phyloP scores from a whole-genome alignment of 2,888 invertebrate species.

The Phengaris arion region DNA sequence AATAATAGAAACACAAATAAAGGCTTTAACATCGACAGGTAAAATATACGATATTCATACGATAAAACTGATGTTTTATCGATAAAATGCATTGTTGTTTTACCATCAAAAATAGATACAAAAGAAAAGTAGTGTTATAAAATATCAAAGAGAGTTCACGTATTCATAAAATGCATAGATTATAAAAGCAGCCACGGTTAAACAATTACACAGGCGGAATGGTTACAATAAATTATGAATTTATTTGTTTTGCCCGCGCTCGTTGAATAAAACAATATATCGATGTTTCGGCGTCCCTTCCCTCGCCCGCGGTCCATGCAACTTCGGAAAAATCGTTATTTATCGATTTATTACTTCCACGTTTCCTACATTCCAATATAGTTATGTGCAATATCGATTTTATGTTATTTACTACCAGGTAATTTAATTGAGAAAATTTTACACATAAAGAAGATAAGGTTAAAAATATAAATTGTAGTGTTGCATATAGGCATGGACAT shows the following conservation, averaged over 20 bases:
- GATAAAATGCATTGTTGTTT: background rate
- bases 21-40: background rate
- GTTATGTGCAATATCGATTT: background rate
- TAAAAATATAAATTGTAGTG: background rate
- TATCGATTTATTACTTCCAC: conserved; percentile 25
- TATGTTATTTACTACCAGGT: background rate
- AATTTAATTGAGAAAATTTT: background rate
- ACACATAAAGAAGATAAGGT: background rate
- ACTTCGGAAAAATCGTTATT: conserved; percentile 25
- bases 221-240: conserved; percentile 27
- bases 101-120: background rate
- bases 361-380: background rate
- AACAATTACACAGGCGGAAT: conserved; percentile 28
- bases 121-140: conserved; percentile 1
- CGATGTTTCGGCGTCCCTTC: conserved; percentile 17
- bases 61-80: conserved; percentile 4
- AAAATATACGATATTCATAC: conserved; percentile 7
- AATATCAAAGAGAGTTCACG: conserved; percentile 10
- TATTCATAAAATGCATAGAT: conserved; percentile 25
- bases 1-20: background rate
- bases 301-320: conserved; percentile 5
- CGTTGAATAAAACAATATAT: conserved; percentile 5
- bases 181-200: conserved; percentile 27
- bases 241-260: conserved; percentile 29
- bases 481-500: background rate